Evolutionary conservation across 2,113 vertebrate genomes (phyloP).

Genomic region (Capreolus pygargus): DNA sequence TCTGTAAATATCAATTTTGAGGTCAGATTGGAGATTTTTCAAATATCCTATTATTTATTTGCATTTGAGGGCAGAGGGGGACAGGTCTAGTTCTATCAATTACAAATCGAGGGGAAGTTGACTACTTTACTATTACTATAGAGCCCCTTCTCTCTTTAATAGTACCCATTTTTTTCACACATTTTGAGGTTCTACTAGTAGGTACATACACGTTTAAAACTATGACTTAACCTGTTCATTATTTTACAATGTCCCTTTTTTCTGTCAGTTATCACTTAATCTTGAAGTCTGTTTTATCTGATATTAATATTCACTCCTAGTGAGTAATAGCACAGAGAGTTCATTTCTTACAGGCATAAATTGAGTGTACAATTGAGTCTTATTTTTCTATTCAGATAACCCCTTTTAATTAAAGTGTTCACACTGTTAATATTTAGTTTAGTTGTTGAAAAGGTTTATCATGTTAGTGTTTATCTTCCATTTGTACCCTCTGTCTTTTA

Average conservation of each 20-base stretch:
- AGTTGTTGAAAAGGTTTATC: not conserved
- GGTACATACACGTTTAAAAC: not conserved
- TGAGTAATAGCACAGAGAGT: not conserved
- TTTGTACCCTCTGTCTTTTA: not conserved
- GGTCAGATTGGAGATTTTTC: not conserved
- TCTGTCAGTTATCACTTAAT: not conserved
- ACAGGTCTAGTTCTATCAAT: not conserved
- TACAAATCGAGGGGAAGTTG: not conserved
- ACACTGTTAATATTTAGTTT: not conserved
- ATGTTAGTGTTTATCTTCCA: not conserved
- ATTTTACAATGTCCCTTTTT: not conserved
- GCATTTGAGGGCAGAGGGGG: accelerated
- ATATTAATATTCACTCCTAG: not conserved
- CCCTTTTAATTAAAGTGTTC: not conserved
- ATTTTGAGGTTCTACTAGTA: not conserved
- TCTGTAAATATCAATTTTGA: not conserved
- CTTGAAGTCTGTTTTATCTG: not conserved
- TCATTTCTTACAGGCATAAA: not conserved
- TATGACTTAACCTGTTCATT: not conserved
- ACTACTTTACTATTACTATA: not conserved
- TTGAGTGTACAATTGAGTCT: not conserved
- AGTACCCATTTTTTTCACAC: not conserved
- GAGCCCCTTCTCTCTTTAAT: not conserved
- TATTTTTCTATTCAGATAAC: not conserved
- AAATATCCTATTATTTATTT: not conserved